Evolutionary conservation across 1,140 invertebrate genomes (phyloP), one percentile per base, ranked within the genome.

Genomic region (Drosophila ficusphila): DNA sequence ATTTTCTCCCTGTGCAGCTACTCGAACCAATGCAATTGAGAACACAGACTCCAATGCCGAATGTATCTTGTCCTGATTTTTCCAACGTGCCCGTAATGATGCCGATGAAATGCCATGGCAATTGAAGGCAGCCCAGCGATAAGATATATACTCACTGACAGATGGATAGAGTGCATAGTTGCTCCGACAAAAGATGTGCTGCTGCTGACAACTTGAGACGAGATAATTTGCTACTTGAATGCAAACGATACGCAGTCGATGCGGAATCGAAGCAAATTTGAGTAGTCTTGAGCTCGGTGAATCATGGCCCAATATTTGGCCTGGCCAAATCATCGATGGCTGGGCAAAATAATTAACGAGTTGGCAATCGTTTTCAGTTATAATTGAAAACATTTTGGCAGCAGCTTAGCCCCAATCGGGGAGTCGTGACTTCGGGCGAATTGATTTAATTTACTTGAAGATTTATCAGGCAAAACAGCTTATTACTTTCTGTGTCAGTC

Each of bases 211-310:
- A 77, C 82, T 86, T 75, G 82, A 86, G 82, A 86, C 82, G 79
- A 82, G 69, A 88, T 86, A 88, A 88, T 86, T 86, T 86, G 82
- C 82, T 82, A 82, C 82, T 86, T 81, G 64, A 88, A 61, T 60
- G 46, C 60, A 34, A 42, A 83, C 69, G 76, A 64, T 60, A 54
- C 36, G 48, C 75, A 36, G 16, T 8, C 65, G 57, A 73, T 79
- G 57, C 38, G 36, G 38, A 60, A 52, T 67, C 46, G 57, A 65
- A 67, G 47, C 34, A 60, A 68, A 60, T 52, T 54, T 57, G 60
- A 71, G 57, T 47, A 36, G 49, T 57, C 71, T 56, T 33, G 52
- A 56, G 60, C 29, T 49, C 31, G 14, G 47, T 64, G 56, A 49
- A 68, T 38, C 48, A 31, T 39, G 19, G 38, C 34, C 39, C 54